These are phyloP conservation scores for Neoniphon sammara DNA, from an alignment of 2,797 vertebrate genomes.

Conservation along the genomic window DNA sequence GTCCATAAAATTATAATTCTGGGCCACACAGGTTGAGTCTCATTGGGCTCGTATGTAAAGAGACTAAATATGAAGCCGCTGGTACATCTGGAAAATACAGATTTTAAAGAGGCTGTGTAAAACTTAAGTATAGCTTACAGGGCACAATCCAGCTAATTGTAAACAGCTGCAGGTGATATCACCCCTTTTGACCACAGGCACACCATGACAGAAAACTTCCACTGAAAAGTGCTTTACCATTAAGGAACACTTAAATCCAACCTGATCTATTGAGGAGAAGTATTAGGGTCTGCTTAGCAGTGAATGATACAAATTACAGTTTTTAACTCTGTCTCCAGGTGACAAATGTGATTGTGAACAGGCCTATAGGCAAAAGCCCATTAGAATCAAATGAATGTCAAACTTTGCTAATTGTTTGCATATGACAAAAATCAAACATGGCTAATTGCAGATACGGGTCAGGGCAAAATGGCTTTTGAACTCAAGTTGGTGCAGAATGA, in stretches of 20 bases:
- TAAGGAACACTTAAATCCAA: conserved; percentile 27
- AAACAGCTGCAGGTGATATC: conserved; percentile 78
- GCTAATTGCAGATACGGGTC: conserved; percentile 68
- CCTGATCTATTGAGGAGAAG: conserved; percentile 33
- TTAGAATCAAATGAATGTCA: conserved; percentile 70
- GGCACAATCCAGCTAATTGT: conserved; percentile 71
- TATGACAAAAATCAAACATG: conserved; percentile 66
- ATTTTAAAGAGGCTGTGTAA: conserved; percentile 66
- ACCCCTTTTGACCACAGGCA: conserved; percentile 59
- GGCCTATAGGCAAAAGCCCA: conserved; percentile 62
- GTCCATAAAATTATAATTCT: conserved; percentile 32
- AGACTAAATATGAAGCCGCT: conserved; percentile 45
- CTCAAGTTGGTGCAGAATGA: conserved; percentile 57
- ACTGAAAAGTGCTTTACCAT: conserved; percentile 21
- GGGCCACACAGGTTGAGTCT: conserved; percentile 37
- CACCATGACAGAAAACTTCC: conserved; percentile 39
- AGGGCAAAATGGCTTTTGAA: conserved; percentile 53
- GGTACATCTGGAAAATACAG: conserved; percentile 63
- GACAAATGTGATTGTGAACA: conserved; percentile 53
- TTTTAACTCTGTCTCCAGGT: conserved; percentile 36
- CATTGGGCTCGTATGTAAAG: conserved; percentile 21
- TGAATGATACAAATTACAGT: conserved; percentile 52
- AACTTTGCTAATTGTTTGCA: conserved; percentile 68
- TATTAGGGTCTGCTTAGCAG: conserved; percentile 52
- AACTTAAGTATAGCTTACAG: conserved; percentile 57